These are phyloP conservation scores for Rhabdomys dilectus DNA, from an alignment of 2,113 vertebrate species.

Conservation along the genomic window DNA sequence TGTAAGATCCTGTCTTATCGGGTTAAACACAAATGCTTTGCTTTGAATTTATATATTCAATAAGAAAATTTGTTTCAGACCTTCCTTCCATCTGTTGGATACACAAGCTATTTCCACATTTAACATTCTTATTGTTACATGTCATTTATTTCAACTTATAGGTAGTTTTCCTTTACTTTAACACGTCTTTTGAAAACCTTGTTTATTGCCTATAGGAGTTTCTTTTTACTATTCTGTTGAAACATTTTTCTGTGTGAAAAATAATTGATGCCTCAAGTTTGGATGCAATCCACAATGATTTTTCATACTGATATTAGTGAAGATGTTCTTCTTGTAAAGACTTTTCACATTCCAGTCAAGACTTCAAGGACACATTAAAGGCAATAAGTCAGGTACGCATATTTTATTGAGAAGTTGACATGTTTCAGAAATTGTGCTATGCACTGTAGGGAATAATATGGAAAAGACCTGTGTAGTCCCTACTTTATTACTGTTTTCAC, in stretches of 20 bases:
- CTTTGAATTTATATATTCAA: constrained; percentile 12
- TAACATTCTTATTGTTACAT: constrained; percentile 32
- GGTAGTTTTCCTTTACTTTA: not conserved
- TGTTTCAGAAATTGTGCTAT: constrained; percentile 22
- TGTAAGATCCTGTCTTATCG: not conserved
- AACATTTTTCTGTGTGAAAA: constrained; percentile 17
- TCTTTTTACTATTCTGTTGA: constrained; percentile 38
- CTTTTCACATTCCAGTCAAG: not conserved
- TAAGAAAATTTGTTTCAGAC: constrained; percentile 35
- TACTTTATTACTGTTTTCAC: not conserved
- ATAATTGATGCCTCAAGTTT: not conserved
- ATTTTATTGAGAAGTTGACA: not conserved
- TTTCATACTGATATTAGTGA: constrained; percentile 43
- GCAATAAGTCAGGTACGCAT: not conserved
- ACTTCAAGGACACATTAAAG: constrained; percentile 35
- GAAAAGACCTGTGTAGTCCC: not conserved
- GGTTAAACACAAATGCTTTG: constrained; percentile 39
- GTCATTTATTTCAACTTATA: constrained; percentile 38
- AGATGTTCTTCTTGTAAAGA: not conserved
- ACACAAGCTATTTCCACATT: not conserved
- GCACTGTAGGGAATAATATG: not conserved
- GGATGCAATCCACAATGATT: not conserved
- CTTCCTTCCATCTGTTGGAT: constrained; percentile 20
- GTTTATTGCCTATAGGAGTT: constrained; percentile 22
- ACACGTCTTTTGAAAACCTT: constrained; percentile 46